Conservation (phyloP, 2,797 vertebrate species). For the Sandelia bainsii region DNA sequence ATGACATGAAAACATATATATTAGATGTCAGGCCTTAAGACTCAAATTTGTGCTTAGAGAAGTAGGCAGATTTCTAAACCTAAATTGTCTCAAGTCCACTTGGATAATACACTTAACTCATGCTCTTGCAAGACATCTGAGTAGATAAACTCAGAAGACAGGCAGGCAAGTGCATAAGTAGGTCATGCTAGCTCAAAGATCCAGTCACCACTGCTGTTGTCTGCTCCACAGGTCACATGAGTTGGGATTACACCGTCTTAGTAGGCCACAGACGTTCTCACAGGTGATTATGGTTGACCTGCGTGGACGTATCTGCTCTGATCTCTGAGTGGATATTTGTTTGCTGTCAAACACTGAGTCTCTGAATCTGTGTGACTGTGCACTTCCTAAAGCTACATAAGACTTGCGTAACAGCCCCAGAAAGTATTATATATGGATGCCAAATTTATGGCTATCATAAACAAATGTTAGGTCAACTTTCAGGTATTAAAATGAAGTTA, state of each 20-base stretch:
- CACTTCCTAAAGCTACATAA: slow-evolving; percentile 62
- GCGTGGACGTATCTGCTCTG: slow-evolving; percentile 64
- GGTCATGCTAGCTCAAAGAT: slow-evolving; percentile 63
- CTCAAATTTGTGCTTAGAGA: background rate
- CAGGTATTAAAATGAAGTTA: slow-evolving; percentile 39
- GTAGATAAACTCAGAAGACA: slow-evolving; percentile 19
- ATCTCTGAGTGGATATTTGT: slow-evolving; percentile 74
- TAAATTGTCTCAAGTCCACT: slow-evolving; percentile 21
- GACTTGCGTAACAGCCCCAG: slow-evolving; percentile 45
- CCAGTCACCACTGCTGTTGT: slow-evolving; percentile 80
- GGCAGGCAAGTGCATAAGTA: slow-evolving; percentile 34
- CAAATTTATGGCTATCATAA: slow-evolving; percentile 22
- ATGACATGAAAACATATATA: background rate
- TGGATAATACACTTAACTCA: background rate
- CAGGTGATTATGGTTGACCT: slow-evolving; percentile 85
- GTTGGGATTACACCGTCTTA: slow-evolving; percentile 79
- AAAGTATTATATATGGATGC: slow-evolving; percentile 39
- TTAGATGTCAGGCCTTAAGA: background rate
- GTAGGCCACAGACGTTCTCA: slow-evolving; percentile 80
- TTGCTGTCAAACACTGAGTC: slow-evolving; percentile 68
- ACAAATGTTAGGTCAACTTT: slow-evolving; percentile 37
- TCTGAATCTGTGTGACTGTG: slow-evolving; percentile 67
- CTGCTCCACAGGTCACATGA: slow-evolving; percentile 84
- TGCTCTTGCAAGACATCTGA: background rate
- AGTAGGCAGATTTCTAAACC: background rate